These are phyloP conservation scores for Calonectris borealis DNA, from an alignment of 2,113 vertebrate genomes.

Conservation along the genomic window DNA sequence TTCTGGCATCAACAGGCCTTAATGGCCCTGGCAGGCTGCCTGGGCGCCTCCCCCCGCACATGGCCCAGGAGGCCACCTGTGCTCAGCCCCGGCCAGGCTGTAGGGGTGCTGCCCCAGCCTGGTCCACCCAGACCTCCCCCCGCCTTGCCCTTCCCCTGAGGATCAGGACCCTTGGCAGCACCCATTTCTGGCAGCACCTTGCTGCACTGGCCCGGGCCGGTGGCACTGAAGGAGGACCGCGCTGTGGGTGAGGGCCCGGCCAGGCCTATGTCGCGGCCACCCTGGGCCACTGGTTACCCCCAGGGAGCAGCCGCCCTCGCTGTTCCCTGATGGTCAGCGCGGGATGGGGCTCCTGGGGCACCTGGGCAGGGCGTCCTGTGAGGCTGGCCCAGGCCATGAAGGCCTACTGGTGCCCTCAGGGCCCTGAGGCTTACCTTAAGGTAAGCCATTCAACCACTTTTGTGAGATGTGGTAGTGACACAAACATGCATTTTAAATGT, in stretches of 20 bases:
- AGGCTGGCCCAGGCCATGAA: not conserved
- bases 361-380: rapidly evolving
- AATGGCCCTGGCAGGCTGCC: not conserved
- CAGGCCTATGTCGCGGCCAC: rapidly evolving
- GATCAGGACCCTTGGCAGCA: too few relatives aligned
- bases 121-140: rapidly evolving
- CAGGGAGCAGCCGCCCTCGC: rapidly evolving
- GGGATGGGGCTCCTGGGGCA: rapidly evolving
- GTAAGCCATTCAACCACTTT: rapidly evolving
- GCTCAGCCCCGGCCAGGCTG: not conserved
- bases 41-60: rapidly evolving
- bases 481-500: not conserved
- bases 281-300: rapidly evolving
- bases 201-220: rapidly evolving
- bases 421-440: too few relatives aligned
- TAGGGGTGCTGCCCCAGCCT: not conserved
- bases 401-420: rapidly evolving
- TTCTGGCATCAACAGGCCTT: not conserved
- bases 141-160: not conserved
- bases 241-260: too few relatives aligned
- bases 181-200: not conserved
- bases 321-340: rapidly evolving
- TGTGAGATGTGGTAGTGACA: not conserved
- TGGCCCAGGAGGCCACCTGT: rapidly evolving
- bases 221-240: not conserved